Percentiles rank a stretch among this genome's conserved stretches.
phyloP scores from a whole-genome alignment of 2,888 invertebrate species.

The Epirrhoe alternata region DNA sequence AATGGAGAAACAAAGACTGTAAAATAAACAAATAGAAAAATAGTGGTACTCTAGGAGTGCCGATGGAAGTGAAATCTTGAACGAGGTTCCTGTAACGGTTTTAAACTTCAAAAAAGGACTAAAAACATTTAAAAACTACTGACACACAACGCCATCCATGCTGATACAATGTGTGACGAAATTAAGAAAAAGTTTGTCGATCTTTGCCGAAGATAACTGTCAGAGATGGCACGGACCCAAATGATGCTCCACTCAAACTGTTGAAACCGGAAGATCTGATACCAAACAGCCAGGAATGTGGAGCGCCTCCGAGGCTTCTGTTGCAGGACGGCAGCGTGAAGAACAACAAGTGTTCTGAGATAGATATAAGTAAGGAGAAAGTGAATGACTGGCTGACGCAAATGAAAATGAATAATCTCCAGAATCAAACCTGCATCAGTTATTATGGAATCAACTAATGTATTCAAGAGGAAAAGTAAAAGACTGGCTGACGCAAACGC shows the following conservation, averaged over 20 bases:
- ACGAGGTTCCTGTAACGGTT: no score
- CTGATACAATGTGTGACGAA: no score
- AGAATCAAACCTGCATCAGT: slow-evolving; percentile 36
- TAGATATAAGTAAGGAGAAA: background rate
- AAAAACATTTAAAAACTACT: no score
- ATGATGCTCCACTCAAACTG: slow-evolving; percentile 31
- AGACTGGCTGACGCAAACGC: slow-evolving; percentile 28
- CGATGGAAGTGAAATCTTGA: no score
- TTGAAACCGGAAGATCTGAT: slow-evolving; percentile 52
- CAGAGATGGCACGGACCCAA: background rate
- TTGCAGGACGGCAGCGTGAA: background rate
- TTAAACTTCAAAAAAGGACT: no score
- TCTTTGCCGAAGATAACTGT: no score
- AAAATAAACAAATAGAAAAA: no score
- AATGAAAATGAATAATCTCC: slow-evolving; percentile 15
- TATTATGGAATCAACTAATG: slow-evolving; percentile 37
- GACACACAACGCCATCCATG: no score
- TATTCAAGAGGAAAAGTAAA: slow-evolving; percentile 44
- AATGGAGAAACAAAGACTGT: no score
- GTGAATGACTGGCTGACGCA: slow-evolving; percentile 30
- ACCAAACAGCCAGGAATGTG: background rate
- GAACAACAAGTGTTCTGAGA: background rate
- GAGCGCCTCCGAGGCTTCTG: background rate
- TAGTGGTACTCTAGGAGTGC: no score
- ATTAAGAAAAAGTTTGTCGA: no score